Percentiles rank a stretch among this genome's conserved stretches.
Evolutionary conservation across 2,888 invertebrate species (phyloP).

Genomic region (Synergus gifuensis): DNA sequence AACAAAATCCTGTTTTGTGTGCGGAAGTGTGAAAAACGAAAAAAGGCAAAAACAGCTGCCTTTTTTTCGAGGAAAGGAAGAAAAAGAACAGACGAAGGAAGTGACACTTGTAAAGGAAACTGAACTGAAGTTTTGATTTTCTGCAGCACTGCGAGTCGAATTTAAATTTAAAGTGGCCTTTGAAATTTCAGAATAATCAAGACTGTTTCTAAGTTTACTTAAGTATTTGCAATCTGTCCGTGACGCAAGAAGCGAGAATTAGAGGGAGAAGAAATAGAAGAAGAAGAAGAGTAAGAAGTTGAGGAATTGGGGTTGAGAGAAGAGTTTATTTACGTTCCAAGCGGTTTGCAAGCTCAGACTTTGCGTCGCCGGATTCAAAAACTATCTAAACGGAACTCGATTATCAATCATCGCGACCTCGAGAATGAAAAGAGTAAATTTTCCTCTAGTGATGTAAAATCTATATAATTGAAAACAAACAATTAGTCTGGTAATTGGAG

Average conservation of each 20-base stretch:
- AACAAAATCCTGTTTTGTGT: neutral
- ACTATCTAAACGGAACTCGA: constrained; percentile 4
- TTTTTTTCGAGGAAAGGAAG: neutral
- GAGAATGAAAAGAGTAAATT: neutral
- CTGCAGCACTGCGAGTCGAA: neutral
- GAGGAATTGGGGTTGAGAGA: constrained; percentile 28
- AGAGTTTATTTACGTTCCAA: constrained; percentile 33
- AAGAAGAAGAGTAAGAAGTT: neutral
- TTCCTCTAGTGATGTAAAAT: neutral
- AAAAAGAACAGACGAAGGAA: constrained; percentile 14
- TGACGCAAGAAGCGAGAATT: constrained; percentile 29
- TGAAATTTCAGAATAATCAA: constrained; percentile 37
- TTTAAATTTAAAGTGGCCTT: constrained; percentile 10
- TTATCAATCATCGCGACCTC: neutral
- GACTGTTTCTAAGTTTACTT: constrained; percentile 39
- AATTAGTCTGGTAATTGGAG: neutral
- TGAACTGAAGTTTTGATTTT: neutral
- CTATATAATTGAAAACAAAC: neutral
- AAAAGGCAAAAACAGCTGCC: neutral
- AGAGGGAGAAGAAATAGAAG: constrained; percentile 8
- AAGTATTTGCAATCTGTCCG: constrained; percentile 30
- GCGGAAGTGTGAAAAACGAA: neutral
- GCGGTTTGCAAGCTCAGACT: constrained; percentile 26
- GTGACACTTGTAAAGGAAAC: constrained; percentile 15
- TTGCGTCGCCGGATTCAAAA: neutral